A percentile compares a stretch with the other conserved stretches of the same genome.
phyloP scores from a whole-genome alignment of 2,888 invertebrate genomes.

The Tachystola acroxantha region DNA sequence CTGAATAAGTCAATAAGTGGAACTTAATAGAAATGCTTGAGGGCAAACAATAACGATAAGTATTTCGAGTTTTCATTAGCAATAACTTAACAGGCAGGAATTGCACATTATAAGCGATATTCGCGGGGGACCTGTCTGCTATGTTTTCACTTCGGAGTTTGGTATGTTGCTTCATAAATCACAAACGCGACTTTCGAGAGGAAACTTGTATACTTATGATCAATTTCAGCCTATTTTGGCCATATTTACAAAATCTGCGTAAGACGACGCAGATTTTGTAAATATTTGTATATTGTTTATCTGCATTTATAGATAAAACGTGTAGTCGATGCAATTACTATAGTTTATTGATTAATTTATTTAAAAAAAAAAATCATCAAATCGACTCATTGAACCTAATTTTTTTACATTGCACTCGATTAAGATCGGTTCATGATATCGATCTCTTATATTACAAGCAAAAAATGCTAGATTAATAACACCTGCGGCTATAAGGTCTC shows the following conservation, averaged over 20 bases:
- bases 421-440: neutral
- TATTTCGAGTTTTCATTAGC: slow-evolving; percentile 60
- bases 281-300: too few species aligned
- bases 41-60: slow-evolving; percentile 51
- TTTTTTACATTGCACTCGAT: too few species aligned
- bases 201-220: slow-evolving; percentile 24
- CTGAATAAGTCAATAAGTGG: slow-evolving; percentile 33
- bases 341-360: neutral
- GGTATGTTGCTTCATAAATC: slow-evolving; percentile 5
- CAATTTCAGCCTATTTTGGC: slow-evolving; percentile 27
- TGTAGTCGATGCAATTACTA: neutral
- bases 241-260: too few species aligned
- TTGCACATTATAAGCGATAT: slow-evolving; percentile 34
- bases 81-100: slow-evolving; percentile 54
- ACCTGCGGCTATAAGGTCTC: neutral
- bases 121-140: slow-evolving; percentile 29
- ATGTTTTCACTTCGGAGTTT: slow-evolving; percentile 23
- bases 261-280: too few species aligned
- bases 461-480: too few species aligned
- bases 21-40: slow-evolving; percentile 35
- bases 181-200: slow-evolving; percentile 17
- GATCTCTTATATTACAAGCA: too few species aligned
- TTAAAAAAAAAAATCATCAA: too few species aligned
- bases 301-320: too few species aligned
- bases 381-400: too few species aligned